phyloP scores from a whole-genome alignment of 2,888 invertebrate genomes.

The Xylocampa areola region DNA sequence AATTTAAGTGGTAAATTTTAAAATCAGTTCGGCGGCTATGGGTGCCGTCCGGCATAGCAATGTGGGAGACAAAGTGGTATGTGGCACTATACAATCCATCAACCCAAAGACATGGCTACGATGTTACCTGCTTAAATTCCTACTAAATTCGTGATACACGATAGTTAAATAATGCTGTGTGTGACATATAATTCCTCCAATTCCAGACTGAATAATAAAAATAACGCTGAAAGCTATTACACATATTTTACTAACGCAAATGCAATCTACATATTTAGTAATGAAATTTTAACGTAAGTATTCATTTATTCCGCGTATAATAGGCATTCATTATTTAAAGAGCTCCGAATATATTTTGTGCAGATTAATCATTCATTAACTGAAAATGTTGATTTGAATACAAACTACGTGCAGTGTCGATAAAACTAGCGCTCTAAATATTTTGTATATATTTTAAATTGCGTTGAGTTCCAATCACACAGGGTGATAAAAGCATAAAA shows the following conservation, averaged over 20 bases:
- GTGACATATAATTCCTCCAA: no score
- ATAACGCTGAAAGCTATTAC: background rate
- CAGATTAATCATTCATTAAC: slow-evolving; percentile 33
- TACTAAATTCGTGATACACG: no score
- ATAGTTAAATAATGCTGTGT: no score
- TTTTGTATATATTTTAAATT: slow-evolving; percentile 9
- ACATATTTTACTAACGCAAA: background rate
- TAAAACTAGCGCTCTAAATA: slow-evolving; percentile 12
- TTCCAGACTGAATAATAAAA: background rate
- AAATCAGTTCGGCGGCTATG: no score
- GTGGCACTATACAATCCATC: no score
- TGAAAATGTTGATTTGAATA: slow-evolving; percentile 28
- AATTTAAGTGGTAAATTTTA: no score
- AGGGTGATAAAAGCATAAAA: no score
- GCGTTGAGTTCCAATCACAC: background rate
- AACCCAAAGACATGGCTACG: no score
- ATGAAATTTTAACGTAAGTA: slow-evolving; percentile 12
- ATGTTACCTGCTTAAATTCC: no score
- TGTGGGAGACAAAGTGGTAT: no score
- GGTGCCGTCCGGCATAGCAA: no score
- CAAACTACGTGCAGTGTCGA: background rate
- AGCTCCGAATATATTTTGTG: slow-evolving; percentile 13
- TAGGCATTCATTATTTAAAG: slow-evolving; percentile 26
- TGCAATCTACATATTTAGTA: slow-evolving; percentile 2
- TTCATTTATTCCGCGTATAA: slow-evolving; percentile 24